Conservation (phyloP, 2,888 invertebrate species). For the Notocelia uddmanniana region DNA sequence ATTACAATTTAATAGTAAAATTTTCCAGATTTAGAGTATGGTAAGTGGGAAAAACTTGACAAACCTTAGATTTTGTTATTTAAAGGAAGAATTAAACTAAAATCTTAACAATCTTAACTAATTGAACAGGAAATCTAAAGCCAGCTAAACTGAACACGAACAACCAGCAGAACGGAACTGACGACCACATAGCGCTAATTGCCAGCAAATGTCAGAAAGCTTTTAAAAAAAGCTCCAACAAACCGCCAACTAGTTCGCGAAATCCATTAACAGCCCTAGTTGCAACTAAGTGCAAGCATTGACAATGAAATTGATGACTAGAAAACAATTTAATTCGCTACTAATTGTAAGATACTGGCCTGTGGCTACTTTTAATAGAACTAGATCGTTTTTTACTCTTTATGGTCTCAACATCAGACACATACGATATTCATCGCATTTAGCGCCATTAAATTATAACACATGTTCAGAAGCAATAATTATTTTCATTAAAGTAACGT, state of each 20-base stretch:
- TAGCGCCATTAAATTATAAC: slow-evolving; percentile 64
- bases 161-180: slow-evolving; percentile 28
- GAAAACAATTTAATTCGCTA: slow-evolving; percentile 41
- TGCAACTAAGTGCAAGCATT: slow-evolving; percentile 45
- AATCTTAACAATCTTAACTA: background rate
- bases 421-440: slow-evolving; percentile 57
- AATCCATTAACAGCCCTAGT: slow-evolving; percentile 71
- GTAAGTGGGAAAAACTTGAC: too few species aligned
- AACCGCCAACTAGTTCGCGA: slow-evolving; percentile 50
- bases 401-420: slow-evolving; percentile 40
- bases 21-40: too few species aligned
- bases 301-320: slow-evolving; percentile 41
- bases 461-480: slow-evolving; percentile 68
- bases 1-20: too few species aligned
- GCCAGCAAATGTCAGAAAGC: slow-evolving; percentile 77
- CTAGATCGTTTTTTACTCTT: slow-evolving; percentile 47
- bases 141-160: background rate
- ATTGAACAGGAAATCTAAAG: background rate
- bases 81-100: too few species aligned
- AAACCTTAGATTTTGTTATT: too few species aligned
- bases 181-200: slow-evolving; percentile 60
- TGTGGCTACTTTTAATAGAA: slow-evolving; percentile 36
- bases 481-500: slow-evolving; percentile 68
- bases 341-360: slow-evolving; percentile 35
- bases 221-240: slow-evolving; percentile 74